A percentile compares a stretch with the other conserved stretches of the same genome.
phyloP scores from a whole-genome alignment of 2,113 vertebrate genomes.

The Chaetorhynchus papuensis region DNA sequence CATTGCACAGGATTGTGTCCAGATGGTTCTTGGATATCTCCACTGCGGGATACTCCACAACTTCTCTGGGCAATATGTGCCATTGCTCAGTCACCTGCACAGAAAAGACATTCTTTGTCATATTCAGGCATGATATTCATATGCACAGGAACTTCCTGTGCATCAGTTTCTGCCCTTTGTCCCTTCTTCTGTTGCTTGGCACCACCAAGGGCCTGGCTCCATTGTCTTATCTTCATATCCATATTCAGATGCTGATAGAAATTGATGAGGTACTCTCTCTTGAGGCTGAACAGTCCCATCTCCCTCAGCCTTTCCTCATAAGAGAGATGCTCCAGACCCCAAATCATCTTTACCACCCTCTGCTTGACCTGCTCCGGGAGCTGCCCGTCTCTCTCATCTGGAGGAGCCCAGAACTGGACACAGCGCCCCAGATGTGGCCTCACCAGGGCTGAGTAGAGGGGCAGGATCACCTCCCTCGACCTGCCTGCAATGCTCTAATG shows the following conservation, averaged over 20 bases:
- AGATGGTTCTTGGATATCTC: background rate
- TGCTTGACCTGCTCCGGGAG: background rate
- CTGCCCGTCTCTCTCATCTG: background rate
- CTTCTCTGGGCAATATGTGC: too few species aligned
- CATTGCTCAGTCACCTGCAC: background rate
- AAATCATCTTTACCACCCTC: background rate
- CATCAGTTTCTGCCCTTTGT: background rate
- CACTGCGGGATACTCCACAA: background rate
- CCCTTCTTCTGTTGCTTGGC: background rate
- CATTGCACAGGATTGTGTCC: background rate
- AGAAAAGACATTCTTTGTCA: background rate
- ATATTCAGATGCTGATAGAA: background rate
- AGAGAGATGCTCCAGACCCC: background rate
- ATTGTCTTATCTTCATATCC: background rate
- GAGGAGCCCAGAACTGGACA: background rate
- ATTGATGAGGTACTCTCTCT: background rate
- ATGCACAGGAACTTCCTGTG: background rate
- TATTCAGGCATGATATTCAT: background rate
- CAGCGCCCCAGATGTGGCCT: background rate
- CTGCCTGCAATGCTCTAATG: background rate
- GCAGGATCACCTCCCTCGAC: background rate
- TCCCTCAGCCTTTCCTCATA: background rate
- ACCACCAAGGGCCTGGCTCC: background rate
- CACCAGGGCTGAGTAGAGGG: background rate
- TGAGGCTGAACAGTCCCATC: background rate